Conservation (phyloP, 2,797 vertebrate species). For the Clangula hyemalis region DNA sequence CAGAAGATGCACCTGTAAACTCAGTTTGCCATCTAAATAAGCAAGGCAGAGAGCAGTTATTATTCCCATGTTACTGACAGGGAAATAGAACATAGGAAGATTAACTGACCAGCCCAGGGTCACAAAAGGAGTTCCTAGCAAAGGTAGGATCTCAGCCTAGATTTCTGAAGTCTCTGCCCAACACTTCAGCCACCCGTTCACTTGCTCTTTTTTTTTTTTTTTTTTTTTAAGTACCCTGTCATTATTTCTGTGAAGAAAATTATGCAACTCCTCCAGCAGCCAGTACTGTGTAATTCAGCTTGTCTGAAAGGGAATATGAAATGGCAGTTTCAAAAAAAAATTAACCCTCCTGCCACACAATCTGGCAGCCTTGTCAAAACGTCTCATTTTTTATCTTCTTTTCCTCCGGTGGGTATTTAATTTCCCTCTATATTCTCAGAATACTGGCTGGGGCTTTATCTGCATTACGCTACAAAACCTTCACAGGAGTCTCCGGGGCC, state of each 20-base stretch:
- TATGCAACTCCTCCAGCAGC: constrained; percentile 44
- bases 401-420: neutral
- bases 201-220: neutral
- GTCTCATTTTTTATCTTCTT: constrained; percentile 8
- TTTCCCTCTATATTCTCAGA: neutral
- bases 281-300: constrained; percentile 47
- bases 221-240: constrained; percentile 46
- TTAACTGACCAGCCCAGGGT: constrained; percentile 13
- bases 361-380: constrained; percentile 54
- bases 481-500: neutral
- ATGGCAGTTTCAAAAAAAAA: constrained; percentile 57
- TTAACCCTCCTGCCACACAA: constrained; percentile 46
- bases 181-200: constrained; percentile 28
- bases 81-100: neutral
- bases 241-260: constrained; percentile 54
- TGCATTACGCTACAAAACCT: neutral
- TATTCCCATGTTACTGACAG: neutral
- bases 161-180: constrained; percentile 29
- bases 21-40: neutral
- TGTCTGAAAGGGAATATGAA: constrained; percentile 57
- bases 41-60: neutral
- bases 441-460: neutral
- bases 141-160: constrained; percentile 15
- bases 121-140: neutral
- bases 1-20: neutral